Conservation (phyloP, 2,888 invertebrate genomes). For the Tyria jacobaeae region DNA sequence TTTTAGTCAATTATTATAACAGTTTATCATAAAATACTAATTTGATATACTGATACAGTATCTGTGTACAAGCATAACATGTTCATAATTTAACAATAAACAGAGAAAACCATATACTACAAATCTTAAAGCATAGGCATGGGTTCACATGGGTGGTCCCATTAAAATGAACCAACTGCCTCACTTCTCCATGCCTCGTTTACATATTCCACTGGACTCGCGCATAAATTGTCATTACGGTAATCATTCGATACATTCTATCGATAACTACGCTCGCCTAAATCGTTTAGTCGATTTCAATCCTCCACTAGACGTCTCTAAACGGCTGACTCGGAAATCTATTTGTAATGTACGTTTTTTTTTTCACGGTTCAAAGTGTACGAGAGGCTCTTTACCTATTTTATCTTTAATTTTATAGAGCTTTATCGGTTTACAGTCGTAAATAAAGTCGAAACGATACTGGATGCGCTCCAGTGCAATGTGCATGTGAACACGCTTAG, state of each 20-base stretch:
- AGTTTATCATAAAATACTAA: conserved; percentile 8
- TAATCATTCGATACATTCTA: conserved; percentile 78
- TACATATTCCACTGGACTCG: conserved; percentile 76
- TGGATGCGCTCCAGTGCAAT: conserved; percentile 52
- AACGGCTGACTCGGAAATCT: conserved; percentile 58
- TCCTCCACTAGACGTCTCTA: conserved; percentile 69
- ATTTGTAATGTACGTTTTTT: conserved; percentile 57
- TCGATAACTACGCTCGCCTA: conserved; percentile 70
- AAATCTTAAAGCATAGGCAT: conserved; percentile 51
- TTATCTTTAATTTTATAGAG: conserved; percentile 71
- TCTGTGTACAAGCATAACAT: conserved; percentile 14
- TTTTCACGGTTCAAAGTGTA: conserved; percentile 54
- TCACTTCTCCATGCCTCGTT: conserved; percentile 73
- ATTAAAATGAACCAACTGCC: conserved; percentile 66
- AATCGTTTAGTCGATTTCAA: conserved; percentile 67
- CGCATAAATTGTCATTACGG: conserved; percentile 84
- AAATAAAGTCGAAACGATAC: conserved; percentile 67
- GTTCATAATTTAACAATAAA: conserved; percentile 43
- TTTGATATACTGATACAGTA: conserved; percentile 11
- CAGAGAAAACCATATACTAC: conserved; percentile 47
- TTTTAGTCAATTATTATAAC: neutral
- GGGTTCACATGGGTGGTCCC: conserved; percentile 77
- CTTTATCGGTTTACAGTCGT: conserved; percentile 73
- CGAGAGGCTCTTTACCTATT: conserved; percentile 64
- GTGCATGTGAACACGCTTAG: conserved; percentile 56